Base-by-base conservation (phyloP, 2,888 invertebrate species). In the Drosophila prostipennis region DNA sequence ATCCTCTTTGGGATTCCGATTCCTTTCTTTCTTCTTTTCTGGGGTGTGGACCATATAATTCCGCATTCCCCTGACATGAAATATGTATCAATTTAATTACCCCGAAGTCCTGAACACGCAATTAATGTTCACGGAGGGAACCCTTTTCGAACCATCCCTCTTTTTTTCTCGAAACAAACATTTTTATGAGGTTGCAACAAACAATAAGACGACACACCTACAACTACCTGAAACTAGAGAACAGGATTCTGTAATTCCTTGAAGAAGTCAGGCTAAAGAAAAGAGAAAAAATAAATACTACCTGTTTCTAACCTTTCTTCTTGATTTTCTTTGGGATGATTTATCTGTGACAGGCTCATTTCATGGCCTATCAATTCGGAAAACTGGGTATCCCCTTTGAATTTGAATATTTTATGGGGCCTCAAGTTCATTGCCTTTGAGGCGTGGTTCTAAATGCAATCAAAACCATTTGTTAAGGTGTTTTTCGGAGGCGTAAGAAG, bases 61-160 rank as follows among this genome's bases (percentile, higher is more conserved):
- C 55, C 53, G 51, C 53, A 57, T 69, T 53, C 60, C 36, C 36
- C 36, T 14, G 39, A 26, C 39, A 49, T 60, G 63, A 72, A 77
- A 72, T 73, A 76, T 78, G 76, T 74, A 76, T 79, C 58, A 85
- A 68, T 79, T 84, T 79, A 85, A 87, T 85, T 77, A 81, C 73
- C 60, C 54, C 49, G 45, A 72, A 74, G 76, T 85, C 79, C 87
- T 87, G 77, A 77, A 45, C 82, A 83, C 81, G 87, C 81, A 87
- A 84, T 74, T 69, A 80, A 76, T 64, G 53, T 72, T 54, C 7
- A 26, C 51, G 55, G 29, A 42, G 36, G 45, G 51, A 58, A 60
- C 57, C 68, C 19, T 37, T 54, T 39, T 5, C 37, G 13, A 51
- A 54, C 59, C 54, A 70, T 58, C 69, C 63, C 49, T 79, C 70